Percentiles rank a stretch among this genome's conserved stretches.
These are phyloP conservation scores for Lerema accius DNA, from an alignment of 1,140 invertebrate species.

Conservation along the genomic window DNA sequence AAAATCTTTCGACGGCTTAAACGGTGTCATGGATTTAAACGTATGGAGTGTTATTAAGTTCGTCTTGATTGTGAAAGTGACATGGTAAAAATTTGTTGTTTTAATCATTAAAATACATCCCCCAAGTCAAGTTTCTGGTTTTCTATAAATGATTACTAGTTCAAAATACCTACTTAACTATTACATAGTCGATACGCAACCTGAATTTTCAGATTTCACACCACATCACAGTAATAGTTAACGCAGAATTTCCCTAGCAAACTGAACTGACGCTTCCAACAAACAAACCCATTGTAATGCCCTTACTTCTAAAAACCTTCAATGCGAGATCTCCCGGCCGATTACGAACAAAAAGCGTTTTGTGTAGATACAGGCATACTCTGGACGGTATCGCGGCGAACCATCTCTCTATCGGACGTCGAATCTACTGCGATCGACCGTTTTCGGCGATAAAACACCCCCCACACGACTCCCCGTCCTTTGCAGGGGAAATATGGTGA, in stretches of 20 bases:
- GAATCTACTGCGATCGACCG: conserved; percentile 27
- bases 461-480: conserved; percentile 1
- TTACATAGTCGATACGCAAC: no score
- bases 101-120: no score
- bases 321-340: conserved; percentile 28
- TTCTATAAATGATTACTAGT: no score
- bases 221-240: no score
- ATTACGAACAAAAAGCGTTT: conserved; percentile 32
- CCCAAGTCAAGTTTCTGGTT: no score
- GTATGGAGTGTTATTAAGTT: no score
- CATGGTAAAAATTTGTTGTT: no score
- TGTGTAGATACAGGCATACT: conserved; percentile 33
- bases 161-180: no score
- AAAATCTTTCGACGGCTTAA: no score
- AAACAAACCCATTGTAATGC: conserved; percentile 27
- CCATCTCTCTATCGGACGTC: conserved; percentile 9
- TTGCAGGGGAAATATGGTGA: background rate
- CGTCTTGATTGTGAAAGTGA: no score
- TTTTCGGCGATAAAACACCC: conserved; percentile 28
- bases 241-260: background rate
- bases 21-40: no score
- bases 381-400: conserved; percentile 23
- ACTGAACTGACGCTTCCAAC: background rate
- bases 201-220: no score
- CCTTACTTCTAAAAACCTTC: conserved; percentile 28